Evolutionary conservation across 2,888 invertebrate genomes (phyloP).

Genomic region (Oligia fasciuncula): DNA sequence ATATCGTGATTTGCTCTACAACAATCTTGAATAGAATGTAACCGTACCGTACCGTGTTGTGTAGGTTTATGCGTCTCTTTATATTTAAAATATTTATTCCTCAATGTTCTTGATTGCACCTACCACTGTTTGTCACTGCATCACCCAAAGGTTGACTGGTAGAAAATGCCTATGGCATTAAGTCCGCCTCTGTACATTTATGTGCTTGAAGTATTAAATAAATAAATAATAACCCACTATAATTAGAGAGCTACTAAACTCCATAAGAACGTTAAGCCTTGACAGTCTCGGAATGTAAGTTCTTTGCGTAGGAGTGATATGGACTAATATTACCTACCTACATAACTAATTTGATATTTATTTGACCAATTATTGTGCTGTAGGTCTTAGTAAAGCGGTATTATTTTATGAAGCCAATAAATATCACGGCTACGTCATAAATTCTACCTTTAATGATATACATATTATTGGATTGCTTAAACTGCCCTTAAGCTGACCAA

Average conservation of each 20-base stretch:
- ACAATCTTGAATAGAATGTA: neutral
- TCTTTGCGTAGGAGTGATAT: no score
- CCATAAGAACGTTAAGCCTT: neutral
- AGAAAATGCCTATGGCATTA: no score
- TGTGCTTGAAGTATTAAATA: no score
- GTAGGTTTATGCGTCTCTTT: no score
- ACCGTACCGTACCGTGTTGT: no score
- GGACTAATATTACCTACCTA: neutral
- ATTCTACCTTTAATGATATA: conserved; percentile 20
- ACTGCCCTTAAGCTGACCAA: conserved; percentile 12
- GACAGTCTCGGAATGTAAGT: neutral
- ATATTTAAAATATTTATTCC: no score
- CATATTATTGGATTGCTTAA: conserved; percentile 16
- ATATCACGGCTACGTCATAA: conserved; percentile 38
- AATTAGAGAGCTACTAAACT: neutral
- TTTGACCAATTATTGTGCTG: conserved; percentile 18
- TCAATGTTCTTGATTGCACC: no score
- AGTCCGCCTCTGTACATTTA: no score
- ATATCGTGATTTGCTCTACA: neutral
- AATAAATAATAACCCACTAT: no score
- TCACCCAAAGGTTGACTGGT: no score
- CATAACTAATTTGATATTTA: conserved; percentile 12
- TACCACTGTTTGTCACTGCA: no score
- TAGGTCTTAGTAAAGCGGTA: conserved; percentile 14
- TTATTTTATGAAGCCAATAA: conserved; percentile 28